Evolutionary conservation across 2,113 vertebrate genomes (phyloP).

Genomic region (Perca fluviatilis): DNA sequence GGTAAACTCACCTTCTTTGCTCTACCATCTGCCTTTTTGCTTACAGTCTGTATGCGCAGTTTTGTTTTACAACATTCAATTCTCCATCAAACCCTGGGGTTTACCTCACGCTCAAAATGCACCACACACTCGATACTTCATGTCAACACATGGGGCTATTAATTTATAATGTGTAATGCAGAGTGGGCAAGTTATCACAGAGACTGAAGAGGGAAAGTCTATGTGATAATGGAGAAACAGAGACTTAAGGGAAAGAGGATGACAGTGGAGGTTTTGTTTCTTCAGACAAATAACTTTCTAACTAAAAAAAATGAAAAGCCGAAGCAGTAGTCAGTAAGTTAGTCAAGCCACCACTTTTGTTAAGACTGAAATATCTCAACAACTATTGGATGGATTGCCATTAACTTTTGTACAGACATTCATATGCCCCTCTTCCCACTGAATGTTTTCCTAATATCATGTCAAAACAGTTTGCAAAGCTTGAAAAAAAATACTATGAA

Average conservation of each 20-base stretch:
- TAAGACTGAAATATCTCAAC: neutral
- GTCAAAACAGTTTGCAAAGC: neutral
- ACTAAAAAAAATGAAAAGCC: neutral
- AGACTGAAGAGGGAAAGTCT: neutral
- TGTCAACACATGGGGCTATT: constrained; percentile 44
- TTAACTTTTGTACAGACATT: neutral
- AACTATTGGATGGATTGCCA: neutral
- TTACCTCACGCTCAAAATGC: constrained; percentile 27
- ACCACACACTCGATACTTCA: constrained; percentile 28
- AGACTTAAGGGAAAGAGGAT: neutral
- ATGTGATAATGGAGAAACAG: neutral
- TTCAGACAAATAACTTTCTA: neutral
- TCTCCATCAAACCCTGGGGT: constrained; percentile 30
- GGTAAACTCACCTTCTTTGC: constrained; percentile 52
- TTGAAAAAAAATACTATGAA: neutral
- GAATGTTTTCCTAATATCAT: neutral
- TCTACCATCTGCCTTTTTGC: constrained; percentile 65
- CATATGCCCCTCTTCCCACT: neutral
- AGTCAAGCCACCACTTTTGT: neutral
- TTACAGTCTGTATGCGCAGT: constrained; percentile 27
- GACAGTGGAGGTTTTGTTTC: neutral
- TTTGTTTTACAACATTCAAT: constrained; percentile 49
- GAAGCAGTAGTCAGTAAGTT: neutral
- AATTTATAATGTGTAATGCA: constrained; percentile 57
- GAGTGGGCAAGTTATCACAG: constrained; percentile 22